phyloP scores from a whole-genome alignment of 2,888 invertebrate genomes.

The Leucozona laternaria region DNA sequence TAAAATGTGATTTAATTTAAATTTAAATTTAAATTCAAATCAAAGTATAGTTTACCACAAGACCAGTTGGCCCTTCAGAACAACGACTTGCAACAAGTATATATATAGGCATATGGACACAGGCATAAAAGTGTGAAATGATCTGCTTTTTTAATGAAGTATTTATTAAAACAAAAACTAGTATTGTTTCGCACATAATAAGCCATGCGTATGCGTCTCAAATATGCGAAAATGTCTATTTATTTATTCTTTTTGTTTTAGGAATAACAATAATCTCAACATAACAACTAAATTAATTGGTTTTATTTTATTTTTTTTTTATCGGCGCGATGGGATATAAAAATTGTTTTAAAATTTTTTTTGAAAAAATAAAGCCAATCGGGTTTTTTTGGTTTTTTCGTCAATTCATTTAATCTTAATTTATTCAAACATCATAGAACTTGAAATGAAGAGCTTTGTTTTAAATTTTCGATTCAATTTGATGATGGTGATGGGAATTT shows the following conservation, averaged over 20 bases:
- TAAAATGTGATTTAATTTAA: constrained; percentile 10
- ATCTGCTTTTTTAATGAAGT: constrained; percentile 33
- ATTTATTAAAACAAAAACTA: constrained; percentile 22
- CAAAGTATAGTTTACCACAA: constrained; percentile 6
- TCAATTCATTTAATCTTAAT: neutral
- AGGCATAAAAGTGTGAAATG: constrained; percentile 19
- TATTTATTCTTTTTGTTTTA: neutral
- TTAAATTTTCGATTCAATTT: neutral
- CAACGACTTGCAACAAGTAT: neutral
- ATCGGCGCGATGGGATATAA: neutral
- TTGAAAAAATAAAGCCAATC: neutral
- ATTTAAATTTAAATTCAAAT: constrained; percentile 31
- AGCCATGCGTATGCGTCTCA: neutral
- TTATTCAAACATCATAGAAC: constrained; percentile 17
- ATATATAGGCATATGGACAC: too few relatives aligned
- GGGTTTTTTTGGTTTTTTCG: neutral
- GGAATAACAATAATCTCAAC: neutral
- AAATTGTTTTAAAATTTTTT: neutral
- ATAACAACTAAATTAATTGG: constrained; percentile 7
- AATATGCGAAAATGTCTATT: constrained; percentile 9
- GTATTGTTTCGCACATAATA: constrained; percentile 15
- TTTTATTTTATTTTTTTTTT: neutral
- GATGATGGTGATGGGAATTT: neutral
- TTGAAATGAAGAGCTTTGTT: neutral
- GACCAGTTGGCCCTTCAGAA: constrained; percentile 34